Evolutionary conservation across 2,113 vertebrate genomes (phyloP), one percentile per base, ranked within the genome.

Genomic region (Dicaeum eximium): DNA sequence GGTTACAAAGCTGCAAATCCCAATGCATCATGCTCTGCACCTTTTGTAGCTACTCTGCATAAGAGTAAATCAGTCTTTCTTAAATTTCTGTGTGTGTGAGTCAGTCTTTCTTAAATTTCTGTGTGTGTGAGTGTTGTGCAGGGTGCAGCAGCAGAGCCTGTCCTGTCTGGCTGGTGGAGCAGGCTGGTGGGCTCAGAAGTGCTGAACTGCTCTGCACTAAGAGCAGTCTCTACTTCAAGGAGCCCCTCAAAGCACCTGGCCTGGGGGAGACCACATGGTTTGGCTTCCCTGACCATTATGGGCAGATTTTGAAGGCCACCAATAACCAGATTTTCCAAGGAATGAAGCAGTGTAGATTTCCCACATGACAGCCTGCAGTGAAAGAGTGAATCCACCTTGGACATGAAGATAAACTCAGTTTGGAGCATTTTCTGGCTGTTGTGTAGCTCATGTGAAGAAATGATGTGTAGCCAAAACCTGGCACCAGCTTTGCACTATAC

Each of bases 141-240:
- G 5, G 58, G 44, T 65, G 75, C 79, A 86, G 53, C 66, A 67
- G 79, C 66, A 83, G 40, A 61, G 22, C 48, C 24, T 40, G 5
- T 13, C 1, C 0, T 37, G 35, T 21, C 23, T 25, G 62, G 66
- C 48, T 82, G 37, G 23, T 0, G 3, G 20, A 27, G 60, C n/a
- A 73, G 38, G 22, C 2, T 54, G 60, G 16, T 31, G 37, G 31
- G 58, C 79, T 95, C 31, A 65, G 33, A 18, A 28, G 15, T 8
- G 42, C 20, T 15, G 0, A 17, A 15, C 15, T 88, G 61, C n/a
- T 51, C 48, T 75, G 57, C 44, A 64, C 1, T 20, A 35, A 31
- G 57, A 40, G 56, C 45, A 69, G 16, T 11, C 48, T 5, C 35
- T 40, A 1, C 45, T 44, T 75, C 21, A 72, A 18, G 40, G 16